Evolutionary conservation across 2,113 vertebrate genomes (phyloP).

Genomic region (Cephalopterus ornatus): DNA sequence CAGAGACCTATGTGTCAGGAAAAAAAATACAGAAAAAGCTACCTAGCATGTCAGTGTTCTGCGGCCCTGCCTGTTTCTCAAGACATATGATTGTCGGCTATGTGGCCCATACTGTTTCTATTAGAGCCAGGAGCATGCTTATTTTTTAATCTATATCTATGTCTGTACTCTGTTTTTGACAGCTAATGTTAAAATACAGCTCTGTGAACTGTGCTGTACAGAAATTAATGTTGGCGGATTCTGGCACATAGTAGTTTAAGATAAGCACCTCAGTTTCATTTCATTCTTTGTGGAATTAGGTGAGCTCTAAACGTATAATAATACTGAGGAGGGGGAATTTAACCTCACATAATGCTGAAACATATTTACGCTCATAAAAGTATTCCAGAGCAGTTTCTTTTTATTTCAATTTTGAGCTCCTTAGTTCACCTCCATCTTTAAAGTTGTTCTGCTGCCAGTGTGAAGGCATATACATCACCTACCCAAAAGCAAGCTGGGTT

Average conservation of each 20-base stretch:
- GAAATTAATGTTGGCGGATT: conserved; percentile 18
- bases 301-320: not conserved
- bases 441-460: not conserved
- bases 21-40: not conserved
- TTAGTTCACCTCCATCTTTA: not conserved
- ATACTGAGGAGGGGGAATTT: not conserved
- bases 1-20: not conserved
- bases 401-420: not conserved
- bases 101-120: not conserved
- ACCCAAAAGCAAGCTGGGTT: conserved; percentile 1
- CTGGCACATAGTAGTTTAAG: not conserved
- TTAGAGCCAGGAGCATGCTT: not conserved
- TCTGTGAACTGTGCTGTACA: not conserved
- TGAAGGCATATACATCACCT: not conserved
- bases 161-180: not conserved
- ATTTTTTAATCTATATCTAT: not conserved
- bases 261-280: not conserved
- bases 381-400: not conserved
- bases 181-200: conserved; percentile 16
- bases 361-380: not conserved
- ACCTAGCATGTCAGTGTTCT: not conserved
- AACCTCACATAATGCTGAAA: not conserved
- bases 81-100: not conserved
- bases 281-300: not conserved
- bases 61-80: not conserved